Evolutionary conservation across 1,140 invertebrate species (phyloP).

Genomic region (Propsilocerus akamusi): DNA sequence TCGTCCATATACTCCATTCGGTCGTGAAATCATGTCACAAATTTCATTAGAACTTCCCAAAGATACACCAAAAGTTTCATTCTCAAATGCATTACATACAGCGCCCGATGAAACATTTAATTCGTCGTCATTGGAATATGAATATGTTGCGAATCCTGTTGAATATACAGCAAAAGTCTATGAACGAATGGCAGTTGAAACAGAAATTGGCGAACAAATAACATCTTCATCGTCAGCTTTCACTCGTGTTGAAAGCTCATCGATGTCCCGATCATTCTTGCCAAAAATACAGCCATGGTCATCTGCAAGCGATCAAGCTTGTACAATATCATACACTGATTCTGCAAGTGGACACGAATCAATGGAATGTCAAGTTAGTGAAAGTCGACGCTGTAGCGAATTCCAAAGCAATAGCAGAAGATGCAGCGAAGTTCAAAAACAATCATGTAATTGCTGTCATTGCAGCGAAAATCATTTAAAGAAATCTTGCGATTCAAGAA

Average conservation of each 20-base stretch:
- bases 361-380: background rate
- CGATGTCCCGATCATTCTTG: background rate
- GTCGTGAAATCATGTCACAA: slow-evolving; percentile 20
- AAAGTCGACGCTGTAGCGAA: background rate
- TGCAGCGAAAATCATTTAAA: background rate
- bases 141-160: background rate
- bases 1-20: slow-evolving; percentile 30
- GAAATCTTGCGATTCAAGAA: background rate
- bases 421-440: too few relatives aligned
- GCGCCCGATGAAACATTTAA: slow-evolving; percentile 20
- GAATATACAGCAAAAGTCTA: slow-evolving; percentile 5
- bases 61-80: slow-evolving; percentile 19
- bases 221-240: background rate
- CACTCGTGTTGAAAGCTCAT: background rate
- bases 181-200: background rate
- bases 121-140: background rate
- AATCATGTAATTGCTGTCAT: background rate
- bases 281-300: background rate
- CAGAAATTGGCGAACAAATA: background rate
- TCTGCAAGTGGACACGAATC: background rate
- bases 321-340: background rate
- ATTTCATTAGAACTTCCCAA: slow-evolving; percentile 24
- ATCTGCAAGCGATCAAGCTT: background rate
- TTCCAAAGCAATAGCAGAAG: background rate
- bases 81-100: slow-evolving; percentile 27